A percentile compares a stretch with the other conserved stretches of the same genome.
Conservation (phyloP, 1,140 invertebrate genomes). For the Pseudomyrmex sp. region DNA sequence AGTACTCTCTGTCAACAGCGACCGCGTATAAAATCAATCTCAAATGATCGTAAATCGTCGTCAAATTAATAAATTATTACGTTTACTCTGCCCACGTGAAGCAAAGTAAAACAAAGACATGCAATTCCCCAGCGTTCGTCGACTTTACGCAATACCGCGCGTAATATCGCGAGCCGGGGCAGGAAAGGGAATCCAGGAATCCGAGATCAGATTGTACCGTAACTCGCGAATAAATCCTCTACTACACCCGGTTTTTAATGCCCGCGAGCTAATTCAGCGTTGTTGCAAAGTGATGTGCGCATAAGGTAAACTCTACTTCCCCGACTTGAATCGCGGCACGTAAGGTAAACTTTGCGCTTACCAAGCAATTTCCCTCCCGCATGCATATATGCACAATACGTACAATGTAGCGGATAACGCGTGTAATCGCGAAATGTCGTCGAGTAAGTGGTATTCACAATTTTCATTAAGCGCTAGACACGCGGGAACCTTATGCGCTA, state of each 20-base stretch:
- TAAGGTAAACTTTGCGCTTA: conserved; percentile 19
- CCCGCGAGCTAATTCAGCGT: neutral
- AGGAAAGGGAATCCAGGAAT: conserved; percentile 32
- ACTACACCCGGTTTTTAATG: conserved; percentile 16
- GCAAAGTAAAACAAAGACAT: neutral
- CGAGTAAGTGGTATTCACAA: conserved; percentile 47
- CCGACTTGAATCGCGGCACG: neutral
- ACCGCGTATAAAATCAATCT: too few relatives aligned
- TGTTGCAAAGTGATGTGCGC: conserved; percentile 18
- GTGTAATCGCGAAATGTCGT: conserved; percentile 32
- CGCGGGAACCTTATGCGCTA: neutral
- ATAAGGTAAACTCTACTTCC: conserved; percentile 30
- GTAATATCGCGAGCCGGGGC: neutral
- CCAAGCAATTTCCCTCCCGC: conserved; percentile 5
- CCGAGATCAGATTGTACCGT: neutral
- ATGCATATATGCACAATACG: neutral
- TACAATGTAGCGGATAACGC: conserved; percentile 43
- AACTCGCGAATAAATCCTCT: neutral
- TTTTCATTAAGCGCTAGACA: conserved; percentile 42
- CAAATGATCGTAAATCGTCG: neutral
- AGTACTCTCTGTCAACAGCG: too few relatives aligned
- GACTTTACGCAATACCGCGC: conserved; percentile 11
- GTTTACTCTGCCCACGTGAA: neutral
- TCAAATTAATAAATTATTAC: conserved; percentile 11
- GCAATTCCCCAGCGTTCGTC: conserved; percentile 1